Evolutionary conservation across 2,888 invertebrate genomes (phyloP), one percentile per base, ranked within the genome.

Genomic region (Drosophila recens): DNA sequence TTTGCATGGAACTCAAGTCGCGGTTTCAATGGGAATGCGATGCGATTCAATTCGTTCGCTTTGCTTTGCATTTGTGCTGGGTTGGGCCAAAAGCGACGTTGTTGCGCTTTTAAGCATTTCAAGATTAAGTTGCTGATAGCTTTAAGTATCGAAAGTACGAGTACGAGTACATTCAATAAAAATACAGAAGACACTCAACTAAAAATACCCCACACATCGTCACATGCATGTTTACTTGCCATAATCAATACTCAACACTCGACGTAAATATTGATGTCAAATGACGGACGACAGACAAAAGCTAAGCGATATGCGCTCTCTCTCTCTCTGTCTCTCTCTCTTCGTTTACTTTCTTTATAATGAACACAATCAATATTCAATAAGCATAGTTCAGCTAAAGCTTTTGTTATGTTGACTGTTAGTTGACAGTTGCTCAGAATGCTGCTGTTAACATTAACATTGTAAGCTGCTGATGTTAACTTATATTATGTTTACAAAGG

Each of bases 91-190:
- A 56, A 30, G 72, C 49, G 75, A 49, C 74, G n/a, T 17, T 43
- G 45, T 45, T 20, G 53, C 56, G 45, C 62, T 74, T 74, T 74
- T 58, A 20, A 58, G 63, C 70, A 38, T 48, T 53, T 20, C 33
- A n/a, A 79, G 79, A 68, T 75, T 63, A 13, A 64, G 30, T 57
- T 53, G 53, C 75, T 43, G 69, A 65, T 69, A 69, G 69, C 49
- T 51, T 57, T 13, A 79, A 65, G 64, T 69, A 64, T 62, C 61
- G 75, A 79, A 79, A 75, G 75, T 79, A 63, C 67, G 36, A 46
- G 45, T 23, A 11, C 15, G 42, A 73, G 67, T 78, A 54, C 77
- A 49, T 52, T 33, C 17, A 67, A 53, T 52, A 46, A 57, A 77
- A 65, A 72, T 72, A 51, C 15, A 15, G 57, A 23, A n/a, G 17